Evolutionary conservation across 2,888 invertebrate genomes (phyloP).

Genomic region (Steinernema scapterisci): DNA sequence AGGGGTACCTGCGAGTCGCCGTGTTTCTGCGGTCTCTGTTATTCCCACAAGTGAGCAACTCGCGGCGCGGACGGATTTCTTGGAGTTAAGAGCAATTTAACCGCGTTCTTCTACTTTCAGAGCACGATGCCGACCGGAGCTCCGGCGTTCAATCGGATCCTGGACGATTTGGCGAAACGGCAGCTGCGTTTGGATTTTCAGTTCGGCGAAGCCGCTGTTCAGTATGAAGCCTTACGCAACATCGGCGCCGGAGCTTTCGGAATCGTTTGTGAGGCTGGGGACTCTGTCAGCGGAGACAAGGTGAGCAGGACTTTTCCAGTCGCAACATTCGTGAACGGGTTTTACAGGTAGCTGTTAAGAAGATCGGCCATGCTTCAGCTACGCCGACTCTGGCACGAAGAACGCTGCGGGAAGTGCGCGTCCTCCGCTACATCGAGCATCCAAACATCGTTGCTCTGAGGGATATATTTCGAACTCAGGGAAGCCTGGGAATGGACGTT

Average conservation of each 20-base stretch:
- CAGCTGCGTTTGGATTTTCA: conserved; percentile 62
- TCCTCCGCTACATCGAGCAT: conserved; percentile 60
- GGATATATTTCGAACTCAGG: conserved; percentile 63
- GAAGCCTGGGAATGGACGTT: conserved; percentile 60
- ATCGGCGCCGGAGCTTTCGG: conserved; percentile 65
- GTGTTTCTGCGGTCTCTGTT: background rate
- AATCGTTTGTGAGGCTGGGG: conserved; percentile 62
- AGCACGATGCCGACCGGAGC: conserved; percentile 41
- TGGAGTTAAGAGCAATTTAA: no score
- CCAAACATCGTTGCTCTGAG: conserved; percentile 60
- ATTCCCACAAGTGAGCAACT: background rate
- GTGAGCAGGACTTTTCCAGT: conserved; percentile 34
- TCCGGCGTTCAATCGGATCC: conserved; percentile 60
- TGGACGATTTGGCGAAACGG: conserved; percentile 60
- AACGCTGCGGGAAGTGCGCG: conserved; percentile 62
- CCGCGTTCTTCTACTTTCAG: background rate
- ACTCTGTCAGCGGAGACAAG: conserved; percentile 46
- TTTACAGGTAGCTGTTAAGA: conserved; percentile 62
- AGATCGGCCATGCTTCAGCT: conserved; percentile 64
- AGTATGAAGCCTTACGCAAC: conserved; percentile 56
- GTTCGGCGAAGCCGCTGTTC: conserved; percentile 51
- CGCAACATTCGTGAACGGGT: background rate
- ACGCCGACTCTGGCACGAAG: conserved; percentile 63
- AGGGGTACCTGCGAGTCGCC: background rate
- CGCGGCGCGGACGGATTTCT: no score